Evolutionary conservation across 2,797 vertebrate species (phyloP), one percentile per base, ranked within the genome.

Genomic region (Sparidentex hasta): DNA sequence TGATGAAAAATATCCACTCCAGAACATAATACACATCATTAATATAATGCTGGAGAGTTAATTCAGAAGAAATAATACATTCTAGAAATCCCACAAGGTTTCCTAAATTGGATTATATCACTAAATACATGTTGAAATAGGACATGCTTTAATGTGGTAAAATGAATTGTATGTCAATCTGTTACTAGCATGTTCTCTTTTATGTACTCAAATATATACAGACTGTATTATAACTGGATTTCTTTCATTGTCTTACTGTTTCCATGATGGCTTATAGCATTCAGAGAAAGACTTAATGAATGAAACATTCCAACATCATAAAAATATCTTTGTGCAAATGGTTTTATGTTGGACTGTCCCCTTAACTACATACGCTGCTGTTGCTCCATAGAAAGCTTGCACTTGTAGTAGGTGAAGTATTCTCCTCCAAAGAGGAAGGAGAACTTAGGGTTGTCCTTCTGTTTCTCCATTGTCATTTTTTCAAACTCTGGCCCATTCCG

Each of bases 401-500:
- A 99, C 91, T 98, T 98, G 96, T 99, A 99, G 95, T 99, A 99
- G 88, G 95, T 96, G 80, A 98, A 99, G 91, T 96, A 99, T 14
- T 99, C 98, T n/a, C 98, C 98, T 9, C 98, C 98, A 61, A 99
- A 99, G 18, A 99, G 96, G 76, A 99, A 99, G 14, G 98, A 99
- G 90, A 99, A 99, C 80, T 99, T 99, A 0, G 95, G 96, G 82
- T 99, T 99, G 89, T 99, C 98, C 87, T 99, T 99, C 94, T 99
- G 98, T 88, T 99, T 99, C 92, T 99, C 98, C 98, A 99, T 99
- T 4, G 98, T 99, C 98, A 99, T 99, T 93, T 98, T 99, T 93
- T 99, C 98, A 84, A 99, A 99, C 90, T 99, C 98, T 0, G 98
- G 98, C 54, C 98, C 98, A 44, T 98, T 99, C 56, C 98, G 96